phyloP scores from a whole-genome alignment of 2,113 vertebrate species.

The Opisthocomus hoazin region DNA sequence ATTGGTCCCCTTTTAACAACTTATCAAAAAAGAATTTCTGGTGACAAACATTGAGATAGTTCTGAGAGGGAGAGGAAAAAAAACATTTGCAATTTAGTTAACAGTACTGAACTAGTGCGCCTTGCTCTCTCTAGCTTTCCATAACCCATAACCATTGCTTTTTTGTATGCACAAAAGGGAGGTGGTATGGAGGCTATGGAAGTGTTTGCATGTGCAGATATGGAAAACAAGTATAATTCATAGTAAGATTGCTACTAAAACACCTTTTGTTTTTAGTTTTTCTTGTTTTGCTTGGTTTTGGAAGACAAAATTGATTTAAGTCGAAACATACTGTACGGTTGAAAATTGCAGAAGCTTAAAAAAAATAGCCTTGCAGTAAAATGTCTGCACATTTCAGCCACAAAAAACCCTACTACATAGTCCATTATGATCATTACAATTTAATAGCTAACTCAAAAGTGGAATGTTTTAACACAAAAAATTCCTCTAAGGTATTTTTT shows the following conservation, averaged over 20 bases:
- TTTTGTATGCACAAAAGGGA: neutral
- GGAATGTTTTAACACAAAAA: neutral
- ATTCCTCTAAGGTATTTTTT: slow-evolving; percentile 26
- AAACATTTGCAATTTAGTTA: neutral
- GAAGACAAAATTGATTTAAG: neutral
- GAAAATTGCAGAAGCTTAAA: neutral
- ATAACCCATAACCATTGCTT: neutral
- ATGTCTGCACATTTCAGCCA: neutral
- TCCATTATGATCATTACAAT: slow-evolving; percentile 11
- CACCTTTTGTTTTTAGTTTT: neutral
- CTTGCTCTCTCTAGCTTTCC: neutral
- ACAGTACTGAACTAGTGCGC: neutral
- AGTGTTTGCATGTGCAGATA: neutral
- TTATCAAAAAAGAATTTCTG: slow-evolving; percentile 4
- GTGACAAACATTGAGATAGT: neutral
- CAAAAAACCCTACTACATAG: neutral
- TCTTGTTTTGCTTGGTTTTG: neutral
- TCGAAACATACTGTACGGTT: neutral
- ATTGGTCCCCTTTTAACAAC: neutral
- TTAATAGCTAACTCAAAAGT: slow-evolving; percentile 14
- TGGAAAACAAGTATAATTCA: neutral
- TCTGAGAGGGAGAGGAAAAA: slow-evolving; percentile 9
- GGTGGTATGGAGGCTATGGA: neutral
- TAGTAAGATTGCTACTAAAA: neutral
- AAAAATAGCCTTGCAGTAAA: neutral